Evolutionary conservation across 2,888 invertebrate genomes (phyloP), one percentile per base, ranked within the genome.

Genomic region (Rhingia campestris): DNA sequence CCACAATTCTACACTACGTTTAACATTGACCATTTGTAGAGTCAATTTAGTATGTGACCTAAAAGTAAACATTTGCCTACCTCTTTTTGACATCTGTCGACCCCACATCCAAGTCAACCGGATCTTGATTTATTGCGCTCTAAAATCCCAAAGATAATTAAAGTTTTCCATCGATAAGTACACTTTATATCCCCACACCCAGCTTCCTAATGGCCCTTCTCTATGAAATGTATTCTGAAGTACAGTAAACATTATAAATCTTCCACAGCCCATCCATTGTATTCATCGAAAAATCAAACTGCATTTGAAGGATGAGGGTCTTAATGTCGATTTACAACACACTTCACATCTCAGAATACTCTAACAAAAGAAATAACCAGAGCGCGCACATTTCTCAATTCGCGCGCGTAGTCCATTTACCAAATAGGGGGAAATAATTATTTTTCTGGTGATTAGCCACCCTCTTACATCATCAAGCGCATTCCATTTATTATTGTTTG

Each of bases 321-420:
- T 81, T 77, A 81, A 81, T 63, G 81, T 81, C 81, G 77, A 81
- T 81, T 81, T 81, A 81, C 77, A 77, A 72, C 70, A 75, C 75
- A 75, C 81, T 76, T 76, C 70, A 70, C 45, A 69, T 47, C 32
- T 81, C 12, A 12, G 63, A 54, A 51, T 43, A 2, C 22, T 22
- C 22, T 22, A 22, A 67, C 49, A 45, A 67, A 63, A 45, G 58
- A 49, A n/a, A 49, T 32, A 49, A 30, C 30, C 47, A 47, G 47
- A 49, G 49, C 22, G 51, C 56, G 32, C 10, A 54, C 49, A 75
- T 63, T 80, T 70, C 58, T 51, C 75, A 41, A 81, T 69, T 75
- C 76, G 81, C 81, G 66, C 43, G 61, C 10, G 22, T 22, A 61
- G 53, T 81, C 53, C 45, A 70, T 70, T 69, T 64, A 41, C 9